Evolutionary conservation across 2,888 invertebrate genomes (phyloP).

Genomic region (Aricia artaxerxes): DNA sequence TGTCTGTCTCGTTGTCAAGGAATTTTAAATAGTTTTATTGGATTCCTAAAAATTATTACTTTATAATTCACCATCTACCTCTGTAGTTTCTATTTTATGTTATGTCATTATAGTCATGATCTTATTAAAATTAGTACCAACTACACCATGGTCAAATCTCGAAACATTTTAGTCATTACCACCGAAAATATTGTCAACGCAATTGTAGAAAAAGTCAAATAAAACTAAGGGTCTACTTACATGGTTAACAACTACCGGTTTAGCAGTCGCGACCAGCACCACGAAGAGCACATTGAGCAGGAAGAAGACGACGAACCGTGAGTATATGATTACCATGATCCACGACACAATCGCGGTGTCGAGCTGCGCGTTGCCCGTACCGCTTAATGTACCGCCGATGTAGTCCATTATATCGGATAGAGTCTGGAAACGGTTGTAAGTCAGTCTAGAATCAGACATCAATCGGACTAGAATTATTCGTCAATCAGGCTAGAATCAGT

Average conservation of each 20-base stretch:
- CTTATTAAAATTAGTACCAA: too few species aligned
- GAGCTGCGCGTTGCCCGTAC: constrained; percentile 50
- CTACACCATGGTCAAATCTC: too few species aligned
- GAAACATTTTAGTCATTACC: too few species aligned
- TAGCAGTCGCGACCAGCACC: constrained; percentile 54
- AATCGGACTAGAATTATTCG: background rate
- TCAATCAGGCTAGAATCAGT: too few species aligned
- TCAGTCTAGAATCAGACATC: background rate
- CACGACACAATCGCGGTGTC: constrained; percentile 62
- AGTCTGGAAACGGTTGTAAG: constrained; percentile 49
- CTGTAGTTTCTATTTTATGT: too few species aligned
- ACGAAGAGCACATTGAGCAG: constrained; percentile 66
- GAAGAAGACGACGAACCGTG: constrained; percentile 69
- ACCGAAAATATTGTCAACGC: too few species aligned
- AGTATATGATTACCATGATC: constrained; percentile 70
- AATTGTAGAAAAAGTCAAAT: too few species aligned
- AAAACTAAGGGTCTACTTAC: background rate
- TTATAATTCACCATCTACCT: too few species aligned
- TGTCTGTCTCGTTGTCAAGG: too few species aligned
- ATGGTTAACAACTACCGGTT: constrained; percentile 37
- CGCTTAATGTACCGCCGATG: constrained; percentile 57
- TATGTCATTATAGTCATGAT: too few species aligned
- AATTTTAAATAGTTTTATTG: too few species aligned
- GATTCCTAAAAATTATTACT: too few species aligned
- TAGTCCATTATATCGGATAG: constrained; percentile 57